These are phyloP conservation scores for Syngnathoides biaculeatus DNA, from an alignment of 2,113 vertebrate genomes.

Conservation along the genomic window DNA sequence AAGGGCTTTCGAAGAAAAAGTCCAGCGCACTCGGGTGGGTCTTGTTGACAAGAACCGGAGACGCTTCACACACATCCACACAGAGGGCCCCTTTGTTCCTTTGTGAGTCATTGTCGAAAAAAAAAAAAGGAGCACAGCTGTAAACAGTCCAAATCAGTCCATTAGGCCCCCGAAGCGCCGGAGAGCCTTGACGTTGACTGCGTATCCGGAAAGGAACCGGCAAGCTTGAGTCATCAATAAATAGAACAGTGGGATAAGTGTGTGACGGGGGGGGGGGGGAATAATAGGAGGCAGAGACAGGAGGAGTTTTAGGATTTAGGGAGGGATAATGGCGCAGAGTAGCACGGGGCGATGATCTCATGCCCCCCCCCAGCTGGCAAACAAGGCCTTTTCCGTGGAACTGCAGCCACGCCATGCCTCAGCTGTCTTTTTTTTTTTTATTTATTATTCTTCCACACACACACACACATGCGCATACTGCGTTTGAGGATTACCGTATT, in stretches of 20 bases:
- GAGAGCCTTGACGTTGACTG: slow-evolving; percentile 61
- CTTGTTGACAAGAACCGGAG: slow-evolving; percentile 56
- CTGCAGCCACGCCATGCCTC: slow-evolving; percentile 40
- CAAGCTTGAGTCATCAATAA: slow-evolving; percentile 68
- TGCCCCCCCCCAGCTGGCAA: slow-evolving; percentile 57
- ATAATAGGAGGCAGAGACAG: slow-evolving; percentile 49
- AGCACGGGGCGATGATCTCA: slow-evolving; percentile 63
- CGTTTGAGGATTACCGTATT: neutral
- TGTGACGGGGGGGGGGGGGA: slow-evolving; percentile 21
- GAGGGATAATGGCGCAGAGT: slow-evolving; percentile 55
- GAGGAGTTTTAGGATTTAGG: slow-evolving; percentile 41
- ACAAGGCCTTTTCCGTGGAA: slow-evolving; percentile 58
- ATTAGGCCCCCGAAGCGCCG: slow-evolving; percentile 66
- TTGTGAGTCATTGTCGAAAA: slow-evolving; percentile 68
- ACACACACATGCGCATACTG: neutral
- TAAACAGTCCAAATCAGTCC: slow-evolving; percentile 69
- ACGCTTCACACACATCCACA: slow-evolving; percentile 25
- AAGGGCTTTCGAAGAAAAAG: slow-evolving; percentile 41
- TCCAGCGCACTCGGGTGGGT: slow-evolving; percentile 34
- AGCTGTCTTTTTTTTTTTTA: neutral
- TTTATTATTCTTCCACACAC: neutral
- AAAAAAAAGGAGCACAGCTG: slow-evolving; percentile 66
- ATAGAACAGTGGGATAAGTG: slow-evolving; percentile 61
- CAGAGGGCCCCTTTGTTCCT: slow-evolving; percentile 65
- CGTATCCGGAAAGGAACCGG: slow-evolving; percentile 63